Evolutionary conservation across 1,140 invertebrate species (phyloP), one percentile per base, ranked within the genome.

Genomic region (Atta colombica): DNA sequence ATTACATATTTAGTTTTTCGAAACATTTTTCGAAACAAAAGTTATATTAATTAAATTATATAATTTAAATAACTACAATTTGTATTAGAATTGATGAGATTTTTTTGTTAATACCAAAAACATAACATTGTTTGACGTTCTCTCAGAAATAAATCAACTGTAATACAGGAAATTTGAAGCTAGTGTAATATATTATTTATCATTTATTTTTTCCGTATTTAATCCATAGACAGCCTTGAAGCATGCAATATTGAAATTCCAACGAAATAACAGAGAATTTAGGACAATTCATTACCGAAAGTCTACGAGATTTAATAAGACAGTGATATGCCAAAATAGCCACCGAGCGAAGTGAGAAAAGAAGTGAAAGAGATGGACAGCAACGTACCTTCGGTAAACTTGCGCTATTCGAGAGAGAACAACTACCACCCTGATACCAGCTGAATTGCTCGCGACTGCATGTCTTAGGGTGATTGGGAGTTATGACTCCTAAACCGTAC

Each of bases 381-480:
- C 63, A 8, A 53, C 39, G 77, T 31, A 21, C n/a, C 68, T 35
- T 45, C 16, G 39, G 7, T 25, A 28, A 81, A 60, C 14, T 53
- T 8, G 35, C 53, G 12, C 61, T 68, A 58, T 89, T 87, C 60
- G 84, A 87, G 77, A 69, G n/a, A 74, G 88, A 72, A 65, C 71
- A 21, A 35, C 58, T 25, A 63, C 49, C 39, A 74, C n/a, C 53
- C 63, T 28, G 55, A 63, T 68, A 51, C 18, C 53, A 60, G 28
- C 81, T 85, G 89, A 90, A 90, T 90, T 90, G 89, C 45, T 51
- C 55, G 87, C 89, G 89, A 94, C 94, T 94, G 93, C 93, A 94
- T 94, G 94, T 94, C 94, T 94, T 93, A 93, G 91, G 93, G 94
- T 94, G 94, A 95, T 95, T 95, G 94, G 94, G 91, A 95, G 94